Percentiles rank a stretch among this genome's conserved stretches.
Evolutionary conservation across 2,888 invertebrate species (phyloP).

Genomic region (Drosophila eohydei): DNA sequence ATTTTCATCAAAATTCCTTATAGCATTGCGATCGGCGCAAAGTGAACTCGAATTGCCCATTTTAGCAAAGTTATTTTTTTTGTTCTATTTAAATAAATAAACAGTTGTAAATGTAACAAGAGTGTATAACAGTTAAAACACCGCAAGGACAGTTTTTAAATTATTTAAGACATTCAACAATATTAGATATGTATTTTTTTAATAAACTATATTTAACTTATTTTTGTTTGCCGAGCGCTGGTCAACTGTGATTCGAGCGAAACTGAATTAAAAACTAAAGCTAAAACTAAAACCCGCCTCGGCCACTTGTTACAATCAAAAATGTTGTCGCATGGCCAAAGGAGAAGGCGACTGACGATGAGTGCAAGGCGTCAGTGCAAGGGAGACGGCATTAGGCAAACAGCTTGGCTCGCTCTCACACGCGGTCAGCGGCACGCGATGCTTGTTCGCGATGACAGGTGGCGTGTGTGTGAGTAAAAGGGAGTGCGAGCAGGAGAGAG

Average conservation of each 20-base stretch:
- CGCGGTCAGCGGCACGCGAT: conserved; percentile 59
- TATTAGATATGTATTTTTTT: conserved; percentile 5
- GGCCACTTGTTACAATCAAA: conserved; percentile 71
- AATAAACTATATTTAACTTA: background rate
- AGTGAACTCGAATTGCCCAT: conserved; percentile 85
- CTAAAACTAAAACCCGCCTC: conserved; percentile 47
- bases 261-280: conserved; percentile 67
- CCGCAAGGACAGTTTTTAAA: conserved; percentile 8
- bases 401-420: conserved; percentile 9
- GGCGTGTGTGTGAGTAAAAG: conserved; percentile 12
- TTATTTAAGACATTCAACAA: conserved; percentile 13
- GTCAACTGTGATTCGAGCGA: conserved; percentile 55
- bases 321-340: conserved; percentile 50
- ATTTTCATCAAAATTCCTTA: conserved; percentile 76
- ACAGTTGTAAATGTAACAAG: conserved; percentile 3
- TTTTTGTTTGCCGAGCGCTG: conserved; percentile 20
- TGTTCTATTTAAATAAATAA: background rate
- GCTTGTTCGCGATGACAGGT: conserved; percentile 32
- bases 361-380: conserved; percentile 38
- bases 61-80: conserved; percentile 7
- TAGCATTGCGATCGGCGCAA: conserved; percentile 82
- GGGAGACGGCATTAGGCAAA: conserved; percentile 30
- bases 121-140: conserved; percentile 10
- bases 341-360: conserved; percentile 43
- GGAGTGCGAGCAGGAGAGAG: conserved; percentile 2